These are phyloP conservation scores for Clunio marinus DNA, from an alignment of 2,888 invertebrate species.

Conservation along the genomic window DNA sequence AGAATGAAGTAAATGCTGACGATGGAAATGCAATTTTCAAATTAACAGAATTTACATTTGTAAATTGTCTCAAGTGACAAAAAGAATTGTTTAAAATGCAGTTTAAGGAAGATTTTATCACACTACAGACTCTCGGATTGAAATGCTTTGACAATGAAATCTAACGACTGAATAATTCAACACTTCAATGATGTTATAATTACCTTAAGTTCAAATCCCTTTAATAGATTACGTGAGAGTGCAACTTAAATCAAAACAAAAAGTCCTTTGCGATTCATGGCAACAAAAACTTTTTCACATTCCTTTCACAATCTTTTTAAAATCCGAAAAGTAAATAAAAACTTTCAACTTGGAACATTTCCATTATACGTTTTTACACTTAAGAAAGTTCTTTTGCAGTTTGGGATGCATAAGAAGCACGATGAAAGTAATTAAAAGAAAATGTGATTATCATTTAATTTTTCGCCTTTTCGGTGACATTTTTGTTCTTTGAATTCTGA, in stretches of 20 bases:
- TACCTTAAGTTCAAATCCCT: background rate
- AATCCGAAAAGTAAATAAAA: background rate
- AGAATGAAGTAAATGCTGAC: too few species aligned
- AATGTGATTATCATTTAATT: constrained; percentile 34
- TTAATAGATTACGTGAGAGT: background rate
- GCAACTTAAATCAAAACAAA: background rate
- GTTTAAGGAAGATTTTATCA: too few species aligned
- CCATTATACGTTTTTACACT: background rate
- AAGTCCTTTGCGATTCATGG: background rate
- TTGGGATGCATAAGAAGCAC: background rate
- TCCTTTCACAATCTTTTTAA: background rate
- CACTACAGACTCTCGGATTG: too few species aligned
- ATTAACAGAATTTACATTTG: background rate
- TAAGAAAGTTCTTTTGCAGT: background rate
- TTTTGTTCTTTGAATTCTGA: constrained; percentile 22
- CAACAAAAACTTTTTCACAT: background rate
- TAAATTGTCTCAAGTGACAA: background rate
- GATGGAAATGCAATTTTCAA: background rate
- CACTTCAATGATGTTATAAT: background rate
- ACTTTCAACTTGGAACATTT: background rate
- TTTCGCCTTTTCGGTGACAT: constrained; percentile 33
- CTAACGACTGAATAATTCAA: too few species aligned
- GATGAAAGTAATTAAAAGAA: background rate
- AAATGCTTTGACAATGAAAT: too few species aligned
- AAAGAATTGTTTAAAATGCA: too few species aligned